Conservation (phyloP, 2,888 invertebrate genomes). For the Choreutis nemorana region DNA sequence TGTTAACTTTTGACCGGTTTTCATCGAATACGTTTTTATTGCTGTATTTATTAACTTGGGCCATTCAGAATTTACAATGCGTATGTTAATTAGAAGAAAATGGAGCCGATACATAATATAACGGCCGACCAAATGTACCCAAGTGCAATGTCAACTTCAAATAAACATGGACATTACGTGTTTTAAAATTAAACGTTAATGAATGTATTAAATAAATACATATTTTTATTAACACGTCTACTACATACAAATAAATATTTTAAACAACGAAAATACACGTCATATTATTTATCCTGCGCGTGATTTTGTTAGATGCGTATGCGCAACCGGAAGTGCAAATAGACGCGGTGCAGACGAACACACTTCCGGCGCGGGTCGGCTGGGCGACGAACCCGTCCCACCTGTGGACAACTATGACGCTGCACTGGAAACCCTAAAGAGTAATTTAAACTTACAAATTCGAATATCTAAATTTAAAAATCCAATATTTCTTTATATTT, state of each 20-base stretch:
- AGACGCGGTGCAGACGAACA: conserved; percentile 61
- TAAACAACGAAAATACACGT: too few relatives aligned
- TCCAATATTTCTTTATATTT: too few relatives aligned
- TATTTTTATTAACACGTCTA: conserved; percentile 17
- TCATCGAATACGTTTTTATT: conserved; percentile 26
- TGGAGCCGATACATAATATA: too few relatives aligned
- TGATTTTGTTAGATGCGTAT: conserved; percentile 32
- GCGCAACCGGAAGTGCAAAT: conserved; percentile 54
- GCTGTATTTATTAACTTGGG: conserved; percentile 31
- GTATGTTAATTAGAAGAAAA: too few relatives aligned
- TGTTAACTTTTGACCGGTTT: conserved; percentile 13
- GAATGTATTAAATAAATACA: conserved; percentile 15
- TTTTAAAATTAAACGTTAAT: conserved; percentile 16
- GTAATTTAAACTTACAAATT: conserved; percentile 8
- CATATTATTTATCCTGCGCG: conserved; percentile 12
- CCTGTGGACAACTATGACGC: conserved; percentile 20
- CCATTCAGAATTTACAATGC: too few relatives aligned
- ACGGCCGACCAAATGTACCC: too few relatives aligned
- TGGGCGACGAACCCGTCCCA: conserved; percentile 53
- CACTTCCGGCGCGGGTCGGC: conserved; percentile 50
- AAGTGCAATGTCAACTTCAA: too few relatives aligned
- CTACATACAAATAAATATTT: too few relatives aligned
- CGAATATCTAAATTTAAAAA: neutral
- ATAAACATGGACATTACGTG: too few relatives aligned
- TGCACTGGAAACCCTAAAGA: neutral